Percentiles rank a stretch among this genome's conserved stretches.
Conservation (phyloP, 2,797 vertebrate genomes). For the Euphonia xanthogaster region DNA sequence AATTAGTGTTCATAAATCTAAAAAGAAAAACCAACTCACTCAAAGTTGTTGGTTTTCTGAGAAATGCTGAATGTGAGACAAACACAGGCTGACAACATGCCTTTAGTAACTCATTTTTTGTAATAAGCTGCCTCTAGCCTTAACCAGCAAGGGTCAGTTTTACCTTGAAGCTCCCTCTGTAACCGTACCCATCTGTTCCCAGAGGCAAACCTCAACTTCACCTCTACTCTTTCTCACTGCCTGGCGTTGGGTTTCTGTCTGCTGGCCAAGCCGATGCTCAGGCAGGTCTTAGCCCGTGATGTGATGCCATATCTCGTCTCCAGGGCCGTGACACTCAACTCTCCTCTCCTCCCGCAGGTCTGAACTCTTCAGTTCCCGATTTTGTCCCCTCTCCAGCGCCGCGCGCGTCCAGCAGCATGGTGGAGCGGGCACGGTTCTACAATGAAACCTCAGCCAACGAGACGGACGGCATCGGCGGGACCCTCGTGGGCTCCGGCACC, state of each 20-base stretch:
- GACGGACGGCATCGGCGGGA: conserved; percentile 15
- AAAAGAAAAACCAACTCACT: background rate
- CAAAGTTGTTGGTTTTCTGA: background rate
- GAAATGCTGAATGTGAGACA: background rate
- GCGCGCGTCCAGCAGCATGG: conserved; percentile 1
- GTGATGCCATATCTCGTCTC: background rate
- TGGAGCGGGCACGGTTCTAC: conserved; percentile 40
- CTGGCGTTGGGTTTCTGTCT: conserved; percentile 32
- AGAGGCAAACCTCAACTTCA: conserved; percentile 42
- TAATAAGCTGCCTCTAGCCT: background rate
- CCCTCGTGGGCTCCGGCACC: background rate
- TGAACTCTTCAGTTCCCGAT: conserved; percentile 71
- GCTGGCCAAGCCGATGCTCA: background rate
- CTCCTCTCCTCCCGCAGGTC: conserved; percentile 52
- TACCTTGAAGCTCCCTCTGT: conserved; percentile 5
- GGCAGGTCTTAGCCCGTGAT: background rate
- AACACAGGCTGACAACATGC: background rate
- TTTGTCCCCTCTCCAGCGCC: conserved; percentile 66
- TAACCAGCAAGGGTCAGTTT: background rate
- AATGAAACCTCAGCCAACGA: conserved; percentile 62
- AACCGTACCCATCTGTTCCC: background rate
- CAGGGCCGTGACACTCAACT: background rate
- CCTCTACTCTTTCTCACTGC: background rate
- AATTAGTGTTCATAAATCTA: background rate
- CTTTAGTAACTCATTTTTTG: background rate